phyloP scores from a whole-genome alignment of 2,113 vertebrate species.

The Columba janthina region DNA sequence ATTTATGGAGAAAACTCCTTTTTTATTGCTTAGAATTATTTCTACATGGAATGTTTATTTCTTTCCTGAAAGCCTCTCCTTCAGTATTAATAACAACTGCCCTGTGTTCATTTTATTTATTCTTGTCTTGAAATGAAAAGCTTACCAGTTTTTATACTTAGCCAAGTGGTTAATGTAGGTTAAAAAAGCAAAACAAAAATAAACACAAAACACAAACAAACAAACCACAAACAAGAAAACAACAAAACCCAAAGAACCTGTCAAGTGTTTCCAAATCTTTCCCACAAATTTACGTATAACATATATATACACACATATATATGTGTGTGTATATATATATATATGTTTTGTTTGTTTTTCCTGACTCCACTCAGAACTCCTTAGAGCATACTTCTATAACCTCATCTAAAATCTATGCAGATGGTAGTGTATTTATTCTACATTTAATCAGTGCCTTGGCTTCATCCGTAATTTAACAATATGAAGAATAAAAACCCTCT shows the following conservation, averaged over 20 bases:
- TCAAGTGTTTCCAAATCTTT: neutral
- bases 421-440: constrained; percentile 3
- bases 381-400: neutral
- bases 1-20: neutral
- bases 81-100: neutral
- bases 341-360: neutral
- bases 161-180: neutral
- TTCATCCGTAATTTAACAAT: constrained; percentile 5
- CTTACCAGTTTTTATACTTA: neutral
- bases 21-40: constrained; percentile 45
- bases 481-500: neutral
- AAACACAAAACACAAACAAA: too few species aligned
- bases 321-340: too few species aligned
- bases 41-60: neutral
- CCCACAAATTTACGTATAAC: neutral
- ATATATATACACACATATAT: too few species aligned
- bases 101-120: neutral
- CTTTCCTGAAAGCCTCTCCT: neutral
- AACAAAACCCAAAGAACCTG: neutral
- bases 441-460: neutral
- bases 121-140: neutral
- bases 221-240: neutral
- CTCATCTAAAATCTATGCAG: neutral
- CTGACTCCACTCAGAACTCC: neutral
- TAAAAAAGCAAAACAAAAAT: neutral